phyloP scores from a whole-genome alignment of 2,888 invertebrate genomes.

The Eilema depressum region DNA sequence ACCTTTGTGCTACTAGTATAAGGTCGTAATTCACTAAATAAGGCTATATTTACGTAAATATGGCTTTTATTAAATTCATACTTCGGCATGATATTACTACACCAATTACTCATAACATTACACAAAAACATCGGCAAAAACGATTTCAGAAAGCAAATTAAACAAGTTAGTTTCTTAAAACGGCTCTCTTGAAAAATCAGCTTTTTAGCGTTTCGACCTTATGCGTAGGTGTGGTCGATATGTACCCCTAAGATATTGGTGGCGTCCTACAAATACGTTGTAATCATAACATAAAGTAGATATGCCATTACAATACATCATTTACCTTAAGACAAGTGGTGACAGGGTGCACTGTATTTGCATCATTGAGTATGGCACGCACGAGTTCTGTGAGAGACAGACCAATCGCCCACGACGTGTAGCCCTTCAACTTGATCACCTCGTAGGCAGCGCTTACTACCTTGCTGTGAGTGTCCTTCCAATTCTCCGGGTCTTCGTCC shows the following conservation, averaged over 20 bases:
- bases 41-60: too few species aligned
- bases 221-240: too few species aligned
- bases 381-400: constrained; percentile 91
- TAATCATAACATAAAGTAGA: neutral
- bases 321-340: constrained; percentile 92
- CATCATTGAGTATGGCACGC: constrained; percentile 91
- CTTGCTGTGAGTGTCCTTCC: constrained; percentile 91
- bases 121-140: too few species aligned
- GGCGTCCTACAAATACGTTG: neutral
- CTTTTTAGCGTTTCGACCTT: too few species aligned
- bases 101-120: too few species aligned
- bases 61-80: too few species aligned
- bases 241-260: neutral
- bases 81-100: too few species aligned
- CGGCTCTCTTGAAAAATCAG: too few species aligned
- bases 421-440: constrained; percentile 95
- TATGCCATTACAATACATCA: neutral
- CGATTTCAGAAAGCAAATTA: too few species aligned
- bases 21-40: too few species aligned
- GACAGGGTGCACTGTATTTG: constrained; percentile 92
- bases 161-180: too few species aligned
- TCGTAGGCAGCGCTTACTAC: constrained; percentile 96
- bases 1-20: too few species aligned
- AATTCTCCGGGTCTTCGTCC: constrained; percentile 91
- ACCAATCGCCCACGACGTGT: constrained; percentile 97